Percentiles rank a stretch among this genome's conserved stretches.
Evolutionary conservation across 2,888 invertebrate genomes (phyloP).

Genomic region (Hemaris fuciformis): DNA sequence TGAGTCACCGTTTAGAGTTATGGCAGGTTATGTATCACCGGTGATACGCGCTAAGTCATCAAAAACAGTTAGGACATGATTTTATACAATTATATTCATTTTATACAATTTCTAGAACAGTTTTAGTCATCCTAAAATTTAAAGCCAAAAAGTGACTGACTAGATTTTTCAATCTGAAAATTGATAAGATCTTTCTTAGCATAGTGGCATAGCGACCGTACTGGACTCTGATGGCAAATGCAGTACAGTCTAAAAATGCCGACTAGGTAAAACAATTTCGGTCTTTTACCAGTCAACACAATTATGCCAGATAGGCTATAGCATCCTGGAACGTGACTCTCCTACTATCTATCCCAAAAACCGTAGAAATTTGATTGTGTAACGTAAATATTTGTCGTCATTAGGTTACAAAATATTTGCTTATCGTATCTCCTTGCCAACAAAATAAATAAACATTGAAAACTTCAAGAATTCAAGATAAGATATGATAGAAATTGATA

Average conservation of each 20-base stretch:
- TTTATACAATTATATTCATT: background rate
- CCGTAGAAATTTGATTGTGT: conserved; percentile 41
- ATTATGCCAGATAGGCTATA: too few species aligned
- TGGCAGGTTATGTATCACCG: background rate
- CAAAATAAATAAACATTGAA: conserved; percentile 69
- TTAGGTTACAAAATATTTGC: conserved; percentile 66
- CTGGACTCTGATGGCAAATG: too few species aligned
- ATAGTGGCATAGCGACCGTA: too few species aligned
- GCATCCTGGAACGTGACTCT: too few species aligned
- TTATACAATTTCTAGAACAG: too few species aligned
- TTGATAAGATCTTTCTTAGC: too few species aligned
- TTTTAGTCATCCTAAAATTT: too few species aligned
- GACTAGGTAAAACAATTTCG: too few species aligned
- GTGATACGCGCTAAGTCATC: background rate
- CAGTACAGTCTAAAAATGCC: too few species aligned
- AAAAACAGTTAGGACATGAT: background rate
- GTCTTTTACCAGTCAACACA: too few species aligned
- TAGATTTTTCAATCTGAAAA: too few species aligned
- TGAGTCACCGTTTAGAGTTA: background rate
- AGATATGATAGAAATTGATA: conserved; percentile 70
- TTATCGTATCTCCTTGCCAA: conserved; percentile 52
- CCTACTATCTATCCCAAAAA: background rate
- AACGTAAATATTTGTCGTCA: conserved; percentile 45
- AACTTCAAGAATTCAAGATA: conserved; percentile 55
- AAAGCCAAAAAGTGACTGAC: background rate